Evolutionary conservation across 2,113 vertebrate genomes (phyloP).

Genomic region (Ciconia maguari): DNA sequence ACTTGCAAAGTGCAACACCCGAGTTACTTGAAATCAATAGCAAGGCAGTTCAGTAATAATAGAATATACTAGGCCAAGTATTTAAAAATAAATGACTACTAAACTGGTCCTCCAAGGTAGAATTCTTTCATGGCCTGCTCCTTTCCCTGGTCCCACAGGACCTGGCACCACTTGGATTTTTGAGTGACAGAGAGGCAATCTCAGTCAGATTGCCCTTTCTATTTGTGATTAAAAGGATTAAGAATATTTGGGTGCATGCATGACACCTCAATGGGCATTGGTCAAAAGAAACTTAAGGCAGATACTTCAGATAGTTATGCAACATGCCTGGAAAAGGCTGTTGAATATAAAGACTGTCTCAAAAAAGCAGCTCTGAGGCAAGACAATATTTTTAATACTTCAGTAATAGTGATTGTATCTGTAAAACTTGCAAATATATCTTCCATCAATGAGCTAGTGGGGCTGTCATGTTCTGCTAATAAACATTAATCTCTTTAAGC

Average conservation of each 20-base stretch:
- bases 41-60: not conserved
- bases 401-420: not conserved
- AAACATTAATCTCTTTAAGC: not conserved
- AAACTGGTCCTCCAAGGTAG: not conserved
- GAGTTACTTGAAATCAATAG: not conserved
- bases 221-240: not conserved
- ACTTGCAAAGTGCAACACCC: not conserved
- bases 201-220: not conserved
- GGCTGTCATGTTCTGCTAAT: not conserved
- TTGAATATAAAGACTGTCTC: not conserved
- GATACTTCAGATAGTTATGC: not conserved
- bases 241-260: not conserved
- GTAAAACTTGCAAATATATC: not conserved
- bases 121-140: not conserved
- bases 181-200: not conserved
- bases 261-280: not conserved
- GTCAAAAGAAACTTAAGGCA: not conserved
- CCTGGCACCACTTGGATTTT: not conserved
- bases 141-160: not conserved
- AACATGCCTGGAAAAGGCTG: not conserved
- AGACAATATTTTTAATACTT: not conserved
- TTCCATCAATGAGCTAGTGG: not conserved
- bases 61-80: not conserved
- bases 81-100: not conserved
- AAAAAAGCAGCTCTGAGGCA: not conserved